These are phyloP conservation scores for Priocnemis perturbator DNA, from an alignment of 2,888 invertebrate genomes.

Conservation along the genomic window DNA sequence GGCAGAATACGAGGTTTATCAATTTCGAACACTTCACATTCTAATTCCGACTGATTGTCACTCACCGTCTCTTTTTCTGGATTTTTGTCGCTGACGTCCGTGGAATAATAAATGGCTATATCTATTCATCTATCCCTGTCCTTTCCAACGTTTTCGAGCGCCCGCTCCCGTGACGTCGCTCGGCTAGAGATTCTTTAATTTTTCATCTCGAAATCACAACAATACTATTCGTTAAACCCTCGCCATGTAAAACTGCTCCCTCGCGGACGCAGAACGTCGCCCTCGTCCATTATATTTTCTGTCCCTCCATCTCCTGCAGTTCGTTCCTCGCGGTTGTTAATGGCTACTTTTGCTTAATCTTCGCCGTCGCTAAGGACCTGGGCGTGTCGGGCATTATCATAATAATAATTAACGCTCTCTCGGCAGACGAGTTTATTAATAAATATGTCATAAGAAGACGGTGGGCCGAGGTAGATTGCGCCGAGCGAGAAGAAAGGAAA, in stretches of 20 bases:
- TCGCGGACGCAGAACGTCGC: slow-evolving; percentile 38
- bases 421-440: not conserved
- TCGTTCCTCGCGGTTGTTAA: slow-evolving; percentile 21
- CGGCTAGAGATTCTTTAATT: slow-evolving; percentile 31
- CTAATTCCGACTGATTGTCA: too few species aligned
- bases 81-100: too few species aligned
- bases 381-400: slow-evolving; percentile 26
- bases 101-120: too few species aligned
- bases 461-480: too few species aligned
- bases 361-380: slow-evolving; percentile 14
- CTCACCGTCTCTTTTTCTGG: too few species aligned
- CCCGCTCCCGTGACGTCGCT: not conserved
- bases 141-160: slow-evolving; percentile 5
- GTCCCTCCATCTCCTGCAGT: not conserved
- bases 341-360: slow-evolving; percentile 24
- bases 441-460: not conserved
- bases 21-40: too few species aligned
- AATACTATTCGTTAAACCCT: slow-evolving; percentile 49
- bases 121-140: not conserved
- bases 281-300: slow-evolving; percentile 11
- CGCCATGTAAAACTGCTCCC: slow-evolving; percentile 18
- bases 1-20: too few species aligned
- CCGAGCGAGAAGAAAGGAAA: not conserved
- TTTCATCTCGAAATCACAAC: slow-evolving; percentile 49
- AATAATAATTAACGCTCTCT: slow-evolving; percentile 12